phyloP scores from a whole-genome alignment of 2,888 invertebrate genomes.

The Onchidella celtica region DNA sequence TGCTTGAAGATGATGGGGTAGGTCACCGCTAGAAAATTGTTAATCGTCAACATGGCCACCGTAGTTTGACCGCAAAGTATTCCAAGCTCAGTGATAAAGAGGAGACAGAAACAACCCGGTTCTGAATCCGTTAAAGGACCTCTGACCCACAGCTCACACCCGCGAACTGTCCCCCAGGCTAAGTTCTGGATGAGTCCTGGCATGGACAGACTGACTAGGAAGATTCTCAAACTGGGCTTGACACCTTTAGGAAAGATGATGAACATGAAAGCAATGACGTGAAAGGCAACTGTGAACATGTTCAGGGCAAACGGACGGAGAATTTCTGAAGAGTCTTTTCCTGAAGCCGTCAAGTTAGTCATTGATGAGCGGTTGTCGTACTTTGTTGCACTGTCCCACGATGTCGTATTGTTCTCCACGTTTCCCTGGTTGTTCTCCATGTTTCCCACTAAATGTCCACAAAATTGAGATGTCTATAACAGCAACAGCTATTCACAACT shows the following conservation, averaged over 20 bases:
- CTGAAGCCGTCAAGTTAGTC: no score
- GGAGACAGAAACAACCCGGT: not conserved
- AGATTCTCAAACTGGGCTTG: constrained; percentile 19
- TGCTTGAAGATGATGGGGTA: constrained; percentile 9
- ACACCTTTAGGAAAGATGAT: constrained; percentile 16
- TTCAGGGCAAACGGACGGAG: no score
- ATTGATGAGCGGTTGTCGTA: no score
- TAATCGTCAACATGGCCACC: not conserved
- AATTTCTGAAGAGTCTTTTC: no score
- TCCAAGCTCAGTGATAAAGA: not conserved
- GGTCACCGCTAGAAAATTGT: constrained; percentile 26
- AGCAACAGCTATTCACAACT: no score
- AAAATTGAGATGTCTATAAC: no score
- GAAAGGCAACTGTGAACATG: constrained; percentile 2
- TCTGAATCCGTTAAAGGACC: constrained; percentile 4
- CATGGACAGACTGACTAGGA: constrained; percentile 15
- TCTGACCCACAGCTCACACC: not conserved
- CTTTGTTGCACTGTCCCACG: no score
- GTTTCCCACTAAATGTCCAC: no score
- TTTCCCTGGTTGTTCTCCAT: no score
- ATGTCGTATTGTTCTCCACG: no score
- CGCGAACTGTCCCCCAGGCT: not conserved
- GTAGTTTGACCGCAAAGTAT: constrained; percentile 24
- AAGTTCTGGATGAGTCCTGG: constrained; percentile 31
- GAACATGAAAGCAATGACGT: constrained; percentile 11